These are phyloP conservation scores for Dichetophora obliterata DNA, from an alignment of 2,888 invertebrate genomes.

Conservation along the genomic window DNA sequence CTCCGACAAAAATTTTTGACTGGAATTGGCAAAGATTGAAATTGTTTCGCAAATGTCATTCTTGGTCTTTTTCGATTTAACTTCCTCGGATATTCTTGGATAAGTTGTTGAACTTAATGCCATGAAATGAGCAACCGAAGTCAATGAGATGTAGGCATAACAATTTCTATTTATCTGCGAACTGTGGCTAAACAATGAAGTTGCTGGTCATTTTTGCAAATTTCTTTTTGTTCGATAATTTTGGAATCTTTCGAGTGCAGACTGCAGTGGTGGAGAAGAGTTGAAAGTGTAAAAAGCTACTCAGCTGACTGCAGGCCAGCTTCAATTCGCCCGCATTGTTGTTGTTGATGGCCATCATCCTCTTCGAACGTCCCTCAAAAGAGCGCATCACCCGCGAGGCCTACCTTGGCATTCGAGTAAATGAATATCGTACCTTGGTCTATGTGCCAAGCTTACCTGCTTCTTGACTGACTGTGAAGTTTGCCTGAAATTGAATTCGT, in stretches of 20 bases:
- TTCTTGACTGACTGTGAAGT: background rate
- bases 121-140: background rate
- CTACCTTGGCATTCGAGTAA: background rate
- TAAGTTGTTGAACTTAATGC: background rate
- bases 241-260: no score
- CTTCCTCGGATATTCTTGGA: background rate
- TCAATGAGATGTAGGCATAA: background rate
- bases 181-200: background rate
- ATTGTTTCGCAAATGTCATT: conserved; percentile 7
- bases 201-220: background rate
- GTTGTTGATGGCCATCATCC: conserved; percentile 7
- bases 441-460: background rate
- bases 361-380: background rate
- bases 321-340: background rate
- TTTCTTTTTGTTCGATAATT: no score
- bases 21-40: conserved; percentile 3
- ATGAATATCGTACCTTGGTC: background rate
- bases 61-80: background rate
- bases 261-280: no score
- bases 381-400: background rate
- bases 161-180: background rate
- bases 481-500: conserved; percentile 45
- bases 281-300: no score
- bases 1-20: background rate
- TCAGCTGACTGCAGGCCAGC: no score